Evolutionary conservation across 2,797 vertebrate species (phyloP).

Genomic region (Luscinia megarhynchos): DNA sequence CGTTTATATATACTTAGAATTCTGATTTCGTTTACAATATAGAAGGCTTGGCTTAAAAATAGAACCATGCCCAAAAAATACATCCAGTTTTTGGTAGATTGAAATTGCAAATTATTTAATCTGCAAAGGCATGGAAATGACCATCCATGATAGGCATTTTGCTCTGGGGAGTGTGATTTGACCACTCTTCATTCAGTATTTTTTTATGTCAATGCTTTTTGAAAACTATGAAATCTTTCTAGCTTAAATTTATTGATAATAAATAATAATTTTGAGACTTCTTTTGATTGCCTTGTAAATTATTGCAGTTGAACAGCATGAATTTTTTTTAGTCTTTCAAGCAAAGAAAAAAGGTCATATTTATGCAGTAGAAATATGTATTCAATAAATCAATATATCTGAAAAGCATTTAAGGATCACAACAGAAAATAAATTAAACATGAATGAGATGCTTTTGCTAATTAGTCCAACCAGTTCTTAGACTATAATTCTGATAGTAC

Average conservation of each 20-base stretch:
- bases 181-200: neutral
- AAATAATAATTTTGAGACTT: neutral
- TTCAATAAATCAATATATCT: constrained; percentile 25
- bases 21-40: neutral
- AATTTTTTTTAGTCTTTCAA: neutral
- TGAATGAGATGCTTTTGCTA: neutral
- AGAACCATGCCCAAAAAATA: neutral
- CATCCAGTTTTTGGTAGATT: neutral
- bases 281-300: neutral
- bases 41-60: neutral
- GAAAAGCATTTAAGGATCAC: constrained; percentile 14
- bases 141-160: neutral
- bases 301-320: neutral
- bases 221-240: neutral
- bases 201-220: neutral
- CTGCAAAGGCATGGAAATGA: neutral
- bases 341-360: neutral
- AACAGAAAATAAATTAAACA: constrained; percentile 5
- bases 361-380: neutral
- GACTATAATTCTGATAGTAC: neutral
- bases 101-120: neutral
- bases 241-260: neutral
- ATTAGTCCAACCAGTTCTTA: constrained; percentile 26
- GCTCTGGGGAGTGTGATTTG: neutral
- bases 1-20: neutral